These are phyloP conservation scores for Lydus trimaculatus DNA, from an alignment of 2,888 invertebrate genomes.

Conservation along the genomic window DNA sequence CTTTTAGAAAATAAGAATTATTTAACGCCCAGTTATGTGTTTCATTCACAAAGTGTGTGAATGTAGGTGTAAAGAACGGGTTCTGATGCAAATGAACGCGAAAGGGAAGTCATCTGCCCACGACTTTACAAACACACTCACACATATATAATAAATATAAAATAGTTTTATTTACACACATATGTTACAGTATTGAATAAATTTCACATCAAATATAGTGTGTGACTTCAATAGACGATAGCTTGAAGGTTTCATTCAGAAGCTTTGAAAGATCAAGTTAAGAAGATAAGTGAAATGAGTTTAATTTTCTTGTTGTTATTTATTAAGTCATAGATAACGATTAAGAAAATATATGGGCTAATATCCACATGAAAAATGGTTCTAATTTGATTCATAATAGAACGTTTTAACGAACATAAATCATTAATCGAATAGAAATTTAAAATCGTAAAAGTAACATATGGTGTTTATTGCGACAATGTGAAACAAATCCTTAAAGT, in stretches of 20 bases:
- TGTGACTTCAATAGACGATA: constrained; percentile 15
- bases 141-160: not conserved
- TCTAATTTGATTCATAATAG: not conserved
- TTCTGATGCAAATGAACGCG: constrained; percentile 54
- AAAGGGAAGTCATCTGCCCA: constrained; percentile 55
- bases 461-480: too few relatives aligned
- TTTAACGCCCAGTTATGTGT: constrained; percentile 47
- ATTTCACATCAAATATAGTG: constrained; percentile 26
- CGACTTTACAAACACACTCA: constrained; percentile 35
- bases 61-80: constrained; percentile 44
- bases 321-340: not conserved
- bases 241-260: constrained; percentile 18
- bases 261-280: constrained; percentile 5
- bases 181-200: constrained; percentile 35
- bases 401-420: not conserved
- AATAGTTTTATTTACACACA: constrained; percentile 30
- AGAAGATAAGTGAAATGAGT: not conserved
- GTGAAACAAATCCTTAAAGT: too few relatives aligned
- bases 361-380: not conserved
- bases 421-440: not conserved
- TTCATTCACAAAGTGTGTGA: constrained; percentile 49
- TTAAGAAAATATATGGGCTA: not conserved
- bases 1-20: constrained; percentile 38
- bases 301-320: not conserved
- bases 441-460: too few relatives aligned